These are phyloP conservation scores for Sphecodes monilicornis DNA, from an alignment of 2,888 invertebrate species.

Conservation along the genomic window DNA sequence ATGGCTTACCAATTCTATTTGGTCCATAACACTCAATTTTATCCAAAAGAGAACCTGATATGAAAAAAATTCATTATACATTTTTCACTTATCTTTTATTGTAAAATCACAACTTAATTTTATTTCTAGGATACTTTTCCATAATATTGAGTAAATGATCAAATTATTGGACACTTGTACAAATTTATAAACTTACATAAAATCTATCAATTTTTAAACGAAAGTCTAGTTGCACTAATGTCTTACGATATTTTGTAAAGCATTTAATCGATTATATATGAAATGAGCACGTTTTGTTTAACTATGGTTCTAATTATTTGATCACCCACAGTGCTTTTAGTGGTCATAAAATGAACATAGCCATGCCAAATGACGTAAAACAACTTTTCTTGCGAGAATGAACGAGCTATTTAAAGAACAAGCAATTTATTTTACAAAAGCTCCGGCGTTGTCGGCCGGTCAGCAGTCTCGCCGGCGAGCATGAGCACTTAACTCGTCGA, in stretches of 20 bases:
- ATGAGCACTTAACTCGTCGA: neutral
- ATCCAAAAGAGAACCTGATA: no score
- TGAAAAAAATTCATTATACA: neutral
- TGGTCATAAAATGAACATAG: no score
- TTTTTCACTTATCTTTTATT: neutral
- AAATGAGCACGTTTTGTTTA: neutral
- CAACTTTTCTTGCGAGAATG: no score
- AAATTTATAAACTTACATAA: neutral
- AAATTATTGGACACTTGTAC: no score
- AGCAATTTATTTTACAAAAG: neutral
- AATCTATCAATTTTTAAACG: neutral
- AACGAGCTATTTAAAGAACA: neutral
- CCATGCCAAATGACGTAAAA: no score
- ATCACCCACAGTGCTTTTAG: no score
- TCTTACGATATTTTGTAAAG: neutral
- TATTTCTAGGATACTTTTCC: neutral
- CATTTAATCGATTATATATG: neutral
- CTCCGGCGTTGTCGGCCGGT: neutral
- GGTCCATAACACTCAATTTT: no score
- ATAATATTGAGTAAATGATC: no score
- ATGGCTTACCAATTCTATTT: no score
- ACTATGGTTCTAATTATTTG: neutral
- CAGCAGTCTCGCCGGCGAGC: neutral
- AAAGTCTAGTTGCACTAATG: neutral
- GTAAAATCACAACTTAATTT: neutral